Base-by-base conservation (phyloP, 2,888 invertebrate species). In the Leptopilina drosophilae region DNA sequence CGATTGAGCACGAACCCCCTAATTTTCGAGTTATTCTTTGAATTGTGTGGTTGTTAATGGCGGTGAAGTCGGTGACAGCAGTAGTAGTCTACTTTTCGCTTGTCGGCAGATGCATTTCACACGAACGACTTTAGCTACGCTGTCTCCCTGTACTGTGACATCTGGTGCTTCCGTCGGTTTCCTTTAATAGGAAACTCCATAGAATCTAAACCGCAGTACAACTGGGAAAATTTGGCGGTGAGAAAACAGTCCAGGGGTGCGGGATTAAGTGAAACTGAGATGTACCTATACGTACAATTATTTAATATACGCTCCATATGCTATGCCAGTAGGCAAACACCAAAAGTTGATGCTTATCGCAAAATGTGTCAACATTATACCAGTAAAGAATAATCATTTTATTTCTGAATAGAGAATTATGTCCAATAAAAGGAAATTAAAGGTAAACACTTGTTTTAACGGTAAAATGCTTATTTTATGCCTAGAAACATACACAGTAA, bases 221-320 rank as follows among this genome's bases (percentile, higher is more conserved):
- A 80, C 81, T 66, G 82, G 83, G 80, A 85, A 85, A 86, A 62
- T 62, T 87, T 85, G 83, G 80, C 84, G 82, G 83, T 82, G 83
- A 81, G 79, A 78, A 20, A 20, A 76, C 78, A 33, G 49, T 46
- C 77, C 65, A 42, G 76, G 77, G 66, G 81, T 82, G 79, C 78
- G 85, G 84, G 84, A 87, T 88, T 86, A 85, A 87, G 85, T 85
- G 88, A 86, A 87, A 87, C 86, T 84, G 88, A 87, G 87, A 89
- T 85, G 85, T 86, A 84, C 87, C 87, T 88, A 85, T 87, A 87
- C 20, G 20, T 20, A 20, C 20, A 20, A 20, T 88, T 88, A 87
- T 87, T 87, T 87, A 85, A 84, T 82, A 78, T 33, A 80, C 67
- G 73, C 76, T 82, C 64, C 20, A 12, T 20, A 46, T 26, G 40